Evolutionary conservation across 1,140 invertebrate genomes (phyloP), one percentile per base, ranked within the genome.

Genomic region (Chrysomallon squamiferum): DNA sequence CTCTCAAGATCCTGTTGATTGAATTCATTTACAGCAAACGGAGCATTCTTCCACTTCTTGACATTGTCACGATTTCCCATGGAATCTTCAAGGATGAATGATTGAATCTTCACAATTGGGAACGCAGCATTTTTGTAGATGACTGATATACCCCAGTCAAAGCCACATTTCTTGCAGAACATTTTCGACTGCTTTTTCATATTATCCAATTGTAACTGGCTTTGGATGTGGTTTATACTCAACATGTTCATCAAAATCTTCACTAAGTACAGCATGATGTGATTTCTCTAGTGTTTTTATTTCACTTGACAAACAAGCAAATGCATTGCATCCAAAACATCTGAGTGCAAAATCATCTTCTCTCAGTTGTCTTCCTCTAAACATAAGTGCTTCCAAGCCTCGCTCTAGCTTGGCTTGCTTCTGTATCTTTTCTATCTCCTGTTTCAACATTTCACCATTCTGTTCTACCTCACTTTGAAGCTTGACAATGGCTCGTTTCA

Each of bases 281-380:
- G 73, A 65, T 15, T 66, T 43, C 58, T 73, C 52, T 11, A 79
- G 70, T 29, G 45, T 72, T 18, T 68, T 62, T 15, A 81, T 59
- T 45, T 79, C 76, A n/a, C 45, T 56, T 9, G 75, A 74, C 38
- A 75, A 59, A 22, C 72, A 72, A 11, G 69, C 73, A 41, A 75
- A 77, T 2, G 56, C 56, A 59, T 75, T 60, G 62, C 79, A 81
- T 35, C 72, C 72, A 6, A 52, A 43, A 59, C 79, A 81, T 45
- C 69, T 60, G 18, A 81, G 56, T 43, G 66, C 65, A 69, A 72
- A 74, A n/a, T 76, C 72, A 18, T 60, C 70, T 52, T 70, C 58
- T 2, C 35, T 33, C 15, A 69, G 20, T 9, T 32, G 41, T 27
- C 62, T 47, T 54, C 62, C 66, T 27, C 71, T 41, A 13, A 57